These are phyloP conservation scores for Cheirogaleus medius DNA, from an alignment of 2,113 vertebrate genomes.

Conservation along the genomic window DNA sequence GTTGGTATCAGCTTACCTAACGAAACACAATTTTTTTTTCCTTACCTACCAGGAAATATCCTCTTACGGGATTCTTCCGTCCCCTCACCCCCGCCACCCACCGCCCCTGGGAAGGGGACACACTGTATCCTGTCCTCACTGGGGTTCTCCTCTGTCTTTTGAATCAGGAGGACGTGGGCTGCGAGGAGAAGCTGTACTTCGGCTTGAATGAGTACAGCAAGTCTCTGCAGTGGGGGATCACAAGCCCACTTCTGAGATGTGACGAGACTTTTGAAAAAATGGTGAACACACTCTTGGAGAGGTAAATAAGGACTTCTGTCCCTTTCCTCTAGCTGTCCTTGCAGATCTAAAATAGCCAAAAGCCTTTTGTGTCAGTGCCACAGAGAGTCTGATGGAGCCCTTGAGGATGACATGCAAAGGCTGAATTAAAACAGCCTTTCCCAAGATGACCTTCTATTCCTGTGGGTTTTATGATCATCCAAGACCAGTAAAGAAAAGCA, in stretches of 20 bases:
- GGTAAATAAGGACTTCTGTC: conserved; percentile 83
- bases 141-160: conserved; percentile 72
- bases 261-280: conserved; percentile 99
- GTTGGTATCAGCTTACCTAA: background rate
- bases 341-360: background rate
- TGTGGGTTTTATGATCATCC: background rate
- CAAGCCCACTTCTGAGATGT: conserved; percentile 95
- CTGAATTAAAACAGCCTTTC: conserved; percentile 33
- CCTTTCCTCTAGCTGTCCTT: background rate
- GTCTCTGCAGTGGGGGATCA: conserved; percentile 97
- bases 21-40: background rate
- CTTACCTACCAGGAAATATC: background rate
- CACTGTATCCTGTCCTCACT: background rate
- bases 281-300: conserved; percentile 94
- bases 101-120: background rate
- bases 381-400: background rate
- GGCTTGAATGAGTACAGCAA: conserved; percentile 96
- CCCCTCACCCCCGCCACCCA: background rate
- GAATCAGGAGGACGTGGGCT: conserved; percentile 88
- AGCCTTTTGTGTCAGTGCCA: background rate
- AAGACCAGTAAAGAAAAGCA: background rate
- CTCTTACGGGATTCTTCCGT: background rate
- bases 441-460: background rate
- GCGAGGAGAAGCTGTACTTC: conserved; percentile 93
- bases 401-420: background rate